These are phyloP conservation scores for Berghia stephanieae DNA, from an alignment of 1,140 invertebrate species.

Conservation along the genomic window DNA sequence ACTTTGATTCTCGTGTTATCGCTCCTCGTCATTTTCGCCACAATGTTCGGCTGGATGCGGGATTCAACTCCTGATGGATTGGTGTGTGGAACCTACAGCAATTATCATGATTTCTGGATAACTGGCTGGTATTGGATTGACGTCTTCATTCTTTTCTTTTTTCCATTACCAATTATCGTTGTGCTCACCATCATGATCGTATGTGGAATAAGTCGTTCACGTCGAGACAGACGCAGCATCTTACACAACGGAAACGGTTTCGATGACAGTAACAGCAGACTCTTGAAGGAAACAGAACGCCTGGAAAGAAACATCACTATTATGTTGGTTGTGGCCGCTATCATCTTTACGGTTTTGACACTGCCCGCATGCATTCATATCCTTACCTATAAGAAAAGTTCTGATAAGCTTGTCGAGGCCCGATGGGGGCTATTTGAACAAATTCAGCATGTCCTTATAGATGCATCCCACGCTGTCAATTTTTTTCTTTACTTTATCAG, in stretches of 20 bases:
- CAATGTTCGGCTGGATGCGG: slow-evolving; percentile 32
- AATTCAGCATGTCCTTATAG: slow-evolving; percentile 30
- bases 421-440: slow-evolving; percentile 19
- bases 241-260: neutral
- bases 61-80: neutral
- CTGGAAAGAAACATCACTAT: slow-evolving; percentile 32
- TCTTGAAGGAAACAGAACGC: slow-evolving; percentile 7
- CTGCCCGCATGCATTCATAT: slow-evolving; percentile 35
- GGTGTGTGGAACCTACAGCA: neutral
- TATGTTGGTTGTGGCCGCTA: slow-evolving; percentile 36
- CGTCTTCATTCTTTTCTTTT: slow-evolving; percentile 14
- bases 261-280: neutral
- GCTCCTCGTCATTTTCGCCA: slow-evolving; percentile 30
- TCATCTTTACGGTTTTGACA: slow-evolving; percentile 35
- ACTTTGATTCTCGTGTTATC: slow-evolving; percentile 33
- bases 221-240: neutral
- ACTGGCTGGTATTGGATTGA: slow-evolving; percentile 30
- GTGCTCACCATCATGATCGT: slow-evolving; percentile 34
- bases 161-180: slow-evolving; percentile 23
- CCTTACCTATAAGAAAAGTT: neutral
- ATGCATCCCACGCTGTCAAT: slow-evolving; percentile 39
- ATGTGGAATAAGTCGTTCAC: slow-evolving; percentile 15
- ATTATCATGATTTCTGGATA: neutral
- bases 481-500: slow-evolving; percentile 41
- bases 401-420: neutral